Percentiles rank a stretch among this genome's conserved stretches.
Evolutionary conservation across 2,888 invertebrate species (phyloP).

Genomic region (Aleiodes testaceus): DNA sequence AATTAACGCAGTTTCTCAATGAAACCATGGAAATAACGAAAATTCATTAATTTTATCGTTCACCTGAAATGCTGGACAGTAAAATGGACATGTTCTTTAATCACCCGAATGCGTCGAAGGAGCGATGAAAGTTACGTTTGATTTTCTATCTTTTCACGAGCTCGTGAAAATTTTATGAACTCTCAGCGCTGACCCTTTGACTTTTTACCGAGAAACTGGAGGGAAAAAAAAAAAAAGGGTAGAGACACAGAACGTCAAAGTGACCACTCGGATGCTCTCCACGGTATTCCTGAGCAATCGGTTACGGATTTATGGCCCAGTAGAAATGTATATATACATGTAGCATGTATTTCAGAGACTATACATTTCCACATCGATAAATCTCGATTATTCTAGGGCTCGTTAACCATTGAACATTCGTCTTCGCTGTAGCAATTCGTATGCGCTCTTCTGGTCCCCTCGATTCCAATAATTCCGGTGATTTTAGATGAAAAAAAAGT

Average conservation of each 20-base stretch:
- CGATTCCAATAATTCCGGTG: too few relatives aligned
- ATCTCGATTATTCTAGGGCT: constrained; percentile 41
- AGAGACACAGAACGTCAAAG: neutral
- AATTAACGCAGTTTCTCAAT: too few relatives aligned
- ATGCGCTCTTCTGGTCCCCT: neutral
- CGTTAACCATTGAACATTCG: constrained; percentile 38
- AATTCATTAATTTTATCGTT: too few relatives aligned
- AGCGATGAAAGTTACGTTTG: too few relatives aligned
- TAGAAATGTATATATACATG: constrained; percentile 16
- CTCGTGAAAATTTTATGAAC: constrained; percentile 34
- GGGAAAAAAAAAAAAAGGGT: neutral
- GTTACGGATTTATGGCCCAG: constrained; percentile 31
- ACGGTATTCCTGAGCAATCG: constrained; percentile 23
- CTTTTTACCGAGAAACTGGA: neutral
- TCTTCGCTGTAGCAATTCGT: constrained; percentile 4
- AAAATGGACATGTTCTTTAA: too few relatives aligned
- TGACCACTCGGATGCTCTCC: constrained; percentile 16
- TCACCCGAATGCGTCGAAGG: too few relatives aligned
- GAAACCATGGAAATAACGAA: too few relatives aligned
- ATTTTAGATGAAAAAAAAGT: too few relatives aligned
- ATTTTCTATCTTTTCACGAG: constrained; percentile 32
- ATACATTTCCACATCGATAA: constrained; percentile 39
- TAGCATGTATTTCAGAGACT: neutral
- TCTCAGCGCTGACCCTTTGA: too few relatives aligned
- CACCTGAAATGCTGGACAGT: too few relatives aligned